phyloP scores from a whole-genome alignment of 2,113 vertebrate species.

The Ictalurus punctatus region DNA sequence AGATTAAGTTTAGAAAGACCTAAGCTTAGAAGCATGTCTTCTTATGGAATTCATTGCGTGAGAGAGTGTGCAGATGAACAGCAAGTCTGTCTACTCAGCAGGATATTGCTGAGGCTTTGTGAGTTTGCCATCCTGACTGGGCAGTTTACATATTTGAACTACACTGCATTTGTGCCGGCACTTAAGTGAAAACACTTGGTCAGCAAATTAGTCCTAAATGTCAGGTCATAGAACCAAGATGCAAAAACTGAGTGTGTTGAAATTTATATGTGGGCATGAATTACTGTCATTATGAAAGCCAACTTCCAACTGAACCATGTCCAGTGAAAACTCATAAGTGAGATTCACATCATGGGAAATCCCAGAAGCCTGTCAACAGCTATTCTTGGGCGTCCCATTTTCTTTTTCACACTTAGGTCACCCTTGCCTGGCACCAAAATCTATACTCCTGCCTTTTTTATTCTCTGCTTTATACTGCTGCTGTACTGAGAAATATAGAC shows the following conservation, averaged over 20 bases:
- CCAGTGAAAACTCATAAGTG: constrained; percentile 54
- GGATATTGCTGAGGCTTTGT: constrained; percentile 18
- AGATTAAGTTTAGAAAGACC: constrained; percentile 18
- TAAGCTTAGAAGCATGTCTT: neutral
- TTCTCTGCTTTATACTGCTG: constrained; percentile 15
- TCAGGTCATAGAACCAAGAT: constrained; percentile 48
- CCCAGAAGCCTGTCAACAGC: constrained; percentile 45
- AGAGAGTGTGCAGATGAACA: constrained; percentile 14
- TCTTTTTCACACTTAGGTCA: constrained; percentile 56
- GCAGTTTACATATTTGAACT: constrained; percentile 23
- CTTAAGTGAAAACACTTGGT: constrained; percentile 42
- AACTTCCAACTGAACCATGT: constrained; percentile 45
- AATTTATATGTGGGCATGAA: constrained; percentile 52
- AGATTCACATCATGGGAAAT: constrained; percentile 45
- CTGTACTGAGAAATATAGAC: neutral
- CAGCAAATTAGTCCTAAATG: constrained; percentile 53
- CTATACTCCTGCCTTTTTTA: constrained; percentile 11
- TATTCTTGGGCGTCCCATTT: constrained; percentile 35
- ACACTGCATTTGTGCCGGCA: constrained; percentile 21
- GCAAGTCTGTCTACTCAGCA: constrained; percentile 29
- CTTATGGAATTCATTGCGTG: constrained; percentile 11
- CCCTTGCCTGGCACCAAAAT: constrained; percentile 40
- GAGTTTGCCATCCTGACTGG: constrained; percentile 35
- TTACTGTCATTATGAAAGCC: constrained; percentile 44
- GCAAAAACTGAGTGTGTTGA: constrained; percentile 34